Conservation (phyloP, 2,888 invertebrate species). For the Drosophila setosimentum region DNA sequence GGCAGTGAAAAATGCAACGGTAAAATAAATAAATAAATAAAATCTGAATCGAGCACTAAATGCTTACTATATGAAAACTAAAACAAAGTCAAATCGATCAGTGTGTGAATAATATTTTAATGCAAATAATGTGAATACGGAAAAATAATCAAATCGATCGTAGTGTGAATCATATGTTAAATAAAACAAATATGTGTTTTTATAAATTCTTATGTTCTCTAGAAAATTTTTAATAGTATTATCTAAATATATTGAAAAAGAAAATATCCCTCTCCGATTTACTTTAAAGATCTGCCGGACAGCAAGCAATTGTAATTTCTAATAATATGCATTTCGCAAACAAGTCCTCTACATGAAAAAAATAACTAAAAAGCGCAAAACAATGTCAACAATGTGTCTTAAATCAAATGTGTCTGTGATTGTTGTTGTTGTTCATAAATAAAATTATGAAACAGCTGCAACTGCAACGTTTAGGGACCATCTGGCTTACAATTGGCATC, state of each 20-base stretch:
- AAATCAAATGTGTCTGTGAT: slow-evolving; percentile 15
- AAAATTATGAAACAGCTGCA: slow-evolving; percentile 37
- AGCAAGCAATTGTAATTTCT: background rate
- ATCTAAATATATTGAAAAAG: background rate
- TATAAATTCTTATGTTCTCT: background rate
- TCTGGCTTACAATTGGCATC: slow-evolving; percentile 45
- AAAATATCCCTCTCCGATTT: background rate
- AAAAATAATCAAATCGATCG: background rate
- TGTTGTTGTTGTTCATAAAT: slow-evolving; percentile 14
- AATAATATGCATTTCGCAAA: background rate
- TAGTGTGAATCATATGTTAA: background rate
- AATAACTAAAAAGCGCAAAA: slow-evolving; percentile 11
- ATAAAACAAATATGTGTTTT: background rate
- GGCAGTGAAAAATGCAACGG: slow-evolving; percentile 66
- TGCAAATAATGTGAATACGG: background rate
- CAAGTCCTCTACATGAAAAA: background rate
- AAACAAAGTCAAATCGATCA: slow-evolving; percentile 73
- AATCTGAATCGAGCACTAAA: slow-evolving; percentile 26
- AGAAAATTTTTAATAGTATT: background rate
- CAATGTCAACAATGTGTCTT: slow-evolving; percentile 24
- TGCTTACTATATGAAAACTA: slow-evolving; percentile 46
- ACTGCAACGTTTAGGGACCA: slow-evolving; percentile 30
- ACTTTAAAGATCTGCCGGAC: background rate
- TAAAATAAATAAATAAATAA: slow-evolving; percentile 69
- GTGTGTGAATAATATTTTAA: slow-evolving; percentile 28